phyloP scores from a whole-genome alignment of 2,113 vertebrate species.

The Ahaetulla prasina region DNA sequence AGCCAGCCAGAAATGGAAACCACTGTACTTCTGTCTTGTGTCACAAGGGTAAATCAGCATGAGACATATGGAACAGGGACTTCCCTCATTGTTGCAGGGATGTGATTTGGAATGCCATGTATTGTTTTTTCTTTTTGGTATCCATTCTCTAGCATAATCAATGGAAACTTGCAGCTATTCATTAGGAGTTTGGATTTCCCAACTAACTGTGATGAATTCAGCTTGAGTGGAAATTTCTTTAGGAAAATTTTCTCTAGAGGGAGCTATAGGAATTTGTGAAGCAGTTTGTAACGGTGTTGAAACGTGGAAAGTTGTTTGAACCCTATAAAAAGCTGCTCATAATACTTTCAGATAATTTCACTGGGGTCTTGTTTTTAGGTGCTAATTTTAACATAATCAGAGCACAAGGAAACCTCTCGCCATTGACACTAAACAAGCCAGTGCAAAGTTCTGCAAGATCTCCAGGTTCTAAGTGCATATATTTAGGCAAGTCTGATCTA shows the following conservation, averaged over 20 bases:
- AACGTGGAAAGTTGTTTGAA: background rate
- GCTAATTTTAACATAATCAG: background rate
- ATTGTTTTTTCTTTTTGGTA: background rate
- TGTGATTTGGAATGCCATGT: background rate
- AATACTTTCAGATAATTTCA: background rate
- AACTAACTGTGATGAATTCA: background rate
- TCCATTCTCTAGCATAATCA: background rate
- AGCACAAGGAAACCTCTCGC: background rate
- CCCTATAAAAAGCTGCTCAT: background rate
- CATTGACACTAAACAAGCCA: background rate
- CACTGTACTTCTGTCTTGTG: background rate
- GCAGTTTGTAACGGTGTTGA: background rate
- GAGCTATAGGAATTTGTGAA: background rate
- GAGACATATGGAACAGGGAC: background rate
- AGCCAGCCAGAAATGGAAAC: background rate
- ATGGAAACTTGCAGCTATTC: background rate
- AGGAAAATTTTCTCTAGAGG: background rate
- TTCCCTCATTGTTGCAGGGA: background rate
- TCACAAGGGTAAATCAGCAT: background rate
- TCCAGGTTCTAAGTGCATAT: background rate
- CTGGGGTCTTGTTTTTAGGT: background rate
- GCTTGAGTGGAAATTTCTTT: background rate
- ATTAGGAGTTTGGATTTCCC: background rate
- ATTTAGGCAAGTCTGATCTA: background rate
- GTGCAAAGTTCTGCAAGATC: background rate